phyloP scores from a whole-genome alignment of 2,888 invertebrate genomes.

The Eristalinus aeneus region DNA sequence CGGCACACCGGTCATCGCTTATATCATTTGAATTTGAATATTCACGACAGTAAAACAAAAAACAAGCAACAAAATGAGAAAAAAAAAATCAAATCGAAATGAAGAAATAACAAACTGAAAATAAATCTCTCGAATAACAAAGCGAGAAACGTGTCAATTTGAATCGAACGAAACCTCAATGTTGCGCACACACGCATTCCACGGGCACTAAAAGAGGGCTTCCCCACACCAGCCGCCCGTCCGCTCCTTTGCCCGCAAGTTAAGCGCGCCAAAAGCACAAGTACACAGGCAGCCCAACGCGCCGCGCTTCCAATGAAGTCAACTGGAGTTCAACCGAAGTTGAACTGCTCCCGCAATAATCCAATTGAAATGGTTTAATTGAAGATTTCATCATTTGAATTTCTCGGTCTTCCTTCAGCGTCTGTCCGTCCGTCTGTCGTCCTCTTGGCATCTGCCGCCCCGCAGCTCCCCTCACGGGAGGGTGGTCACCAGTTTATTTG shows the following conservation, averaged over 20 bases:
- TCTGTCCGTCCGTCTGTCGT: not conserved
- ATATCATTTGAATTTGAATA: constrained; percentile 63
- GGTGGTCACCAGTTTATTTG: constrained; percentile 28
- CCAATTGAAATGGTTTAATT: constrained; percentile 70
- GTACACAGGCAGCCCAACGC: too few species aligned
- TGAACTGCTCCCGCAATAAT: constrained; percentile 71
- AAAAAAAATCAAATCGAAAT: constrained; percentile 3
- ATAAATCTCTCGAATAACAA: constrained; percentile 62
- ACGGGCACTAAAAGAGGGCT: not conserved
- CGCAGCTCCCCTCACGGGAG: not conserved
- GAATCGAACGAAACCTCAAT: constrained; percentile 42
- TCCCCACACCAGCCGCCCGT: not conserved
- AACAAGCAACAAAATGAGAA: not conserved
- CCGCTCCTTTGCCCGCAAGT: not conserved
- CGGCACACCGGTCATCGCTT: not conserved
- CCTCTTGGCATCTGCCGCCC: not conserved
- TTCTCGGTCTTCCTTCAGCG: constrained; percentile 23
- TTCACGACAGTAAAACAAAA: constrained; percentile 32
- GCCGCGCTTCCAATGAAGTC: constrained; percentile 39
- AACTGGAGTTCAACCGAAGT: constrained; percentile 68
- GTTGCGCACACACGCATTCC: constrained; percentile 60
- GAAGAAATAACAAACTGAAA: constrained; percentile 35
- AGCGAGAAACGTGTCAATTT: constrained; percentile 69
- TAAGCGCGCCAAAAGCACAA: constrained; percentile 28
- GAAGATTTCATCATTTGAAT: constrained; percentile 71